Evolutionary conservation across 30 jellyfish, hydroid and myxozoan species (phyloP), one percentile per base, ranked within the genome.

Genomic region (Aurelia sp.): DNA sequence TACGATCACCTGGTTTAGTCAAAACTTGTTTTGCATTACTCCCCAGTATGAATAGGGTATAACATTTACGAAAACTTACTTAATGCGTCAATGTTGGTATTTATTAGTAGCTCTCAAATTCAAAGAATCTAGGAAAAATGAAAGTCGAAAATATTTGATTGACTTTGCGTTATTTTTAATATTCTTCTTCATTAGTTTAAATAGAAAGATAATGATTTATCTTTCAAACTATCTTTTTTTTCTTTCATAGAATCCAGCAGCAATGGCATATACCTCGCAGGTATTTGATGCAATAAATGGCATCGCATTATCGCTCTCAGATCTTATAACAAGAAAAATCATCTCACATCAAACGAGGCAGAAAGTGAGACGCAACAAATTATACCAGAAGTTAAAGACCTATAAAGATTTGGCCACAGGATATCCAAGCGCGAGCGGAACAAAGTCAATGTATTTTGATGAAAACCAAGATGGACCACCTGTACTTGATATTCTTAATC

Each of bases 211-310:
- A 3, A 6, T 13, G 35, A 20, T 65, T 17, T 65, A 65, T 23
- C 11, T 13, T 48, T 23, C 30, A 40, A n/a, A 3, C 15, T 47
- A 3, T 27, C 11, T 62, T 23, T 44, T 44, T 44, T 59, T 27
- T 27, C 37, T 4, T 62, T 65, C 82, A 18, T 59, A 89, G 97
- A 81, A 69, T 19, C 97, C 93, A 60, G 64, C 67, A 21, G 59
- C 97, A 8, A 12, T 81, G 70, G 96, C 98, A 41, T 84, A 76
- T 91, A 90, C 97, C 11, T 73, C 98, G 0, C 99, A 95, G 68
- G 99, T 95, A 3, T 89, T 62, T 79, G 99, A 95, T 90, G 99
- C 99, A 11, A 89, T 95, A 16, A 95, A 95, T 64, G 99, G 97
- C 33, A 33, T 95, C 11, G 99, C 98, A 47, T 58, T 95, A 22